Evolutionary conservation across 1,140 invertebrate species (phyloP).

Genomic region (Helicoverpa armigera): DNA sequence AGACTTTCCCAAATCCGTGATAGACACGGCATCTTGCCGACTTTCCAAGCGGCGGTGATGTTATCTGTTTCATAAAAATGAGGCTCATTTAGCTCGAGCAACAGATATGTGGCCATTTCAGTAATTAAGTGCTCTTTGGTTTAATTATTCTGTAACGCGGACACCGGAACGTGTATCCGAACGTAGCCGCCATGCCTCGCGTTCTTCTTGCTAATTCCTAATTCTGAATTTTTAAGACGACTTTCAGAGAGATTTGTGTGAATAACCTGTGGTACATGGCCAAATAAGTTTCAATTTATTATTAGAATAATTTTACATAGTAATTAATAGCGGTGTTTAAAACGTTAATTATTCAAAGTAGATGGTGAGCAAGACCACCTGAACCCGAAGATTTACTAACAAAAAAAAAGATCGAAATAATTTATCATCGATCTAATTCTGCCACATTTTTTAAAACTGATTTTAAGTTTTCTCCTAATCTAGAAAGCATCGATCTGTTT

Average conservation of each 20-base stretch:
- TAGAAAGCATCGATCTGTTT: background rate
- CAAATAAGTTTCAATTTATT: background rate
- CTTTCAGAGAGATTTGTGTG: conserved; percentile 3
- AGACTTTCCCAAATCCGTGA: conserved; percentile 65
- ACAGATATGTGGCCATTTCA: conserved; percentile 56
- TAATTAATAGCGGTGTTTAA: too few species aligned
- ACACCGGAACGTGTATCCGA: conserved; percentile 58
- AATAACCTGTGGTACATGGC: background rate
- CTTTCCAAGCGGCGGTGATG: conserved; percentile 59
- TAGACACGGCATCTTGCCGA: conserved; percentile 53
- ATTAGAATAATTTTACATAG: too few species aligned
- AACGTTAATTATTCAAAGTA: too few species aligned
- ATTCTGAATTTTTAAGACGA: conserved; percentile 39
- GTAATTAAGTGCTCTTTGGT: conserved; percentile 61
- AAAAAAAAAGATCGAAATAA: too few species aligned
- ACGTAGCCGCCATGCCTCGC: conserved; percentile 48
- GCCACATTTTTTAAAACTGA: too few species aligned
- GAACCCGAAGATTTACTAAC: too few species aligned
- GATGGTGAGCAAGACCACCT: too few species aligned
- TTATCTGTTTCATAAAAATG: conserved; percentile 62
- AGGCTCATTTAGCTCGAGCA: conserved; percentile 58
- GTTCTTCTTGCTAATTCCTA: conserved; percentile 46
- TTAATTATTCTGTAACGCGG: conserved; percentile 57
- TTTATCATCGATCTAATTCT: too few species aligned
- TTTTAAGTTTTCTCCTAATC: too few species aligned